phyloP scores from a whole-genome alignment of 2,113 vertebrate species.

The Lasiurus cinereus region DNA sequence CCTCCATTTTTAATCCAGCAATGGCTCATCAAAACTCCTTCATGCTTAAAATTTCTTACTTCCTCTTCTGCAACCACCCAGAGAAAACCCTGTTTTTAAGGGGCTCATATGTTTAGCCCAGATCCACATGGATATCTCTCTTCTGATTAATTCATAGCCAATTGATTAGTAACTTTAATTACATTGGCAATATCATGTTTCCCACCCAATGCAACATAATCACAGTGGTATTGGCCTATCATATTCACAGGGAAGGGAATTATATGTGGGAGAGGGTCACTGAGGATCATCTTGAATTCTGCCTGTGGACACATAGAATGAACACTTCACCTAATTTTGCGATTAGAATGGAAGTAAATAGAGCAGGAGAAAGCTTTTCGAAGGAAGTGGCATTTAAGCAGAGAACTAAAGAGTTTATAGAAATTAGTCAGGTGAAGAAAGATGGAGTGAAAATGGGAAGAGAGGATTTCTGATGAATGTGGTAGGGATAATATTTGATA shows the following conservation, averaged over 20 bases:
- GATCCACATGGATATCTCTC: background rate
- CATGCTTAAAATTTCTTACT: background rate
- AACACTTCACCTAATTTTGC: background rate
- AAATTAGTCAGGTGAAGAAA: background rate
- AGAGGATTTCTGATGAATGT: background rate
- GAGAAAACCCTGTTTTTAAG: background rate
- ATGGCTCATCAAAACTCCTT: background rate
- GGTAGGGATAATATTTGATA: background rate
- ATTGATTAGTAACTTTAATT: conserved; percentile 2
- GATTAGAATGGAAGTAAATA: background rate
- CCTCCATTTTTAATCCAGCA: background rate
- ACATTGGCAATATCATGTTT: background rate
- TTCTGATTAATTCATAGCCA: conserved; percentile 34
- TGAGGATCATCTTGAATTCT: background rate
- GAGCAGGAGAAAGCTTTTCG: background rate
- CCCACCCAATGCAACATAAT: background rate
- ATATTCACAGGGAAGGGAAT: background rate
- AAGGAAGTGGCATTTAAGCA: background rate
- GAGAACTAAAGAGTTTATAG: background rate
- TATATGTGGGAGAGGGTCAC: background rate
- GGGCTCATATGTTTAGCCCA: background rate
- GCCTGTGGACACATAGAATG: background rate
- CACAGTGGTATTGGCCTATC: background rate
- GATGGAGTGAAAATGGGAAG: background rate
- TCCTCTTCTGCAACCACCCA: background rate